phyloP scores from a whole-genome alignment of 2,888 invertebrate genomes.

The Tetramorium bicarinatum region DNA sequence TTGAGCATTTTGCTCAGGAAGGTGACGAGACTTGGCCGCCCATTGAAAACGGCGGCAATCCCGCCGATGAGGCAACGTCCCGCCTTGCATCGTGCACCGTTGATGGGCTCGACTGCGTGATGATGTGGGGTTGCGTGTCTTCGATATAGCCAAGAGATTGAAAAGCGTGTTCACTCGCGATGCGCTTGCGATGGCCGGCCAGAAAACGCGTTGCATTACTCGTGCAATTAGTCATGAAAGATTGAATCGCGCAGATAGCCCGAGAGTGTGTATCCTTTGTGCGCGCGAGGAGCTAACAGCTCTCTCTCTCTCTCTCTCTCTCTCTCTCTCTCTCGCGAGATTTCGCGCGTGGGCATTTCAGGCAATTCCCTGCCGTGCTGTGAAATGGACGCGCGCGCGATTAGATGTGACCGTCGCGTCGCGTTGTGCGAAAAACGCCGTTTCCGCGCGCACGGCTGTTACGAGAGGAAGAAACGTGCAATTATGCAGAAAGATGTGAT shows the following conservation, averaged over 20 bases:
- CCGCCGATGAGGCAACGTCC: conserved; percentile 71
- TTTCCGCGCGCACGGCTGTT: background rate
- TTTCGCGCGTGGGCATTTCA: conserved; percentile 19
- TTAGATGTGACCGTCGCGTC: conserved; percentile 4
- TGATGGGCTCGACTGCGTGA: conserved; percentile 67
- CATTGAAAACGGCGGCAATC: conserved; percentile 69
- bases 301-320: conserved; percentile 24
- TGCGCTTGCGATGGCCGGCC: conserved; percentile 52
- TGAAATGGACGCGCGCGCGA: conserved; percentile 31
- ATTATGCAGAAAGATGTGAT: background rate
- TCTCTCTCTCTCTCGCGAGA: conserved; percentile 36
- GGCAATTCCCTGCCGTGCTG: background rate
- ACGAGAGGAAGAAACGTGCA: background rate
- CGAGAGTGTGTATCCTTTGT: conserved; percentile 12
- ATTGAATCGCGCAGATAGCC: conserved; percentile 51
- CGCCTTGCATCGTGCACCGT: conserved; percentile 66
- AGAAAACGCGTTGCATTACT: conserved; percentile 72
- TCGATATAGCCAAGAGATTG: conserved; percentile 33
- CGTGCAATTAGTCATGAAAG: conserved; percentile 69
- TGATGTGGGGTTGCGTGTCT: conserved; percentile 59
- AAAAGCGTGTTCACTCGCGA: conserved; percentile 39
- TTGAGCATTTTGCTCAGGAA: conserved; percentile 50
- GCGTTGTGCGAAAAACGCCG: background rate
- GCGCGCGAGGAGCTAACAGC: conserved; percentile 15
- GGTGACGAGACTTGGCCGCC: conserved; percentile 61